Evolutionary conservation across 2,888 invertebrate species (phyloP).

Genomic region (Hyposoter didymator): DNA sequence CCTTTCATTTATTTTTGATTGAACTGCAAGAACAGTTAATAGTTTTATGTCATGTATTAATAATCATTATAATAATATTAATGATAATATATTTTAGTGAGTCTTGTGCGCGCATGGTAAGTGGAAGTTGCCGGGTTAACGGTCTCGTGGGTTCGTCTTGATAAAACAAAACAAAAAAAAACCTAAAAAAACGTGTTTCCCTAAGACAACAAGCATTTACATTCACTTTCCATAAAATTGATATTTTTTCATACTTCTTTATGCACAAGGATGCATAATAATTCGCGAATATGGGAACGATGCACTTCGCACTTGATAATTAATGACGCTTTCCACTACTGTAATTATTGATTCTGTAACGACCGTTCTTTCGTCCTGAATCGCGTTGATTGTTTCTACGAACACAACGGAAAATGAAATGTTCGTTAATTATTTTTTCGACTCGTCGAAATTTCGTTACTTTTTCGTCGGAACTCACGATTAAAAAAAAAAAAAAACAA

Average conservation of each 20-base stretch:
- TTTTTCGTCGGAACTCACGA: constrained; percentile 8
- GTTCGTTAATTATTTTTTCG: constrained; percentile 23
- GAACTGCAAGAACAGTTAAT: constrained; percentile 81
- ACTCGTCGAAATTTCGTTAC: constrained; percentile 24
- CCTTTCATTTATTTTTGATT: constrained; percentile 64
- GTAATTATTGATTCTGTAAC: constrained; percentile 42
- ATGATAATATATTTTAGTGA: constrained; percentile 75
- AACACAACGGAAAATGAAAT: constrained; percentile 20
- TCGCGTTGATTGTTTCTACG: constrained; percentile 27
- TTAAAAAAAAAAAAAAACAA: background rate
- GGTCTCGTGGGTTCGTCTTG: constrained; percentile 31
- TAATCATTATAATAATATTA: constrained; percentile 48
- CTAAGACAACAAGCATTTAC: constrained; percentile 2
- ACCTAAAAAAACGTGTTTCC: constrained; percentile 20
- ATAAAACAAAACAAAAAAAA: constrained; percentile 40
- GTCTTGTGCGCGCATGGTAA: constrained; percentile 80
- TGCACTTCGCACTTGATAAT: constrained; percentile 9
- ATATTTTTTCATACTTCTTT: constrained; percentile 1
- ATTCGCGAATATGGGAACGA: constrained; percentile 11
- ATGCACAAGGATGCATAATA: background rate
- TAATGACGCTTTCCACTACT: constrained; percentile 14
- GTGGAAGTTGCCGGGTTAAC: constrained; percentile 78
- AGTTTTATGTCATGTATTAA: constrained; percentile 79
- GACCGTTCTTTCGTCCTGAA: constrained; percentile 26
- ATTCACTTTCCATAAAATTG: constrained; percentile 8